Conservation (phyloP, 2,113 vertebrate genomes). For the Emydura subglobosa region DNA sequence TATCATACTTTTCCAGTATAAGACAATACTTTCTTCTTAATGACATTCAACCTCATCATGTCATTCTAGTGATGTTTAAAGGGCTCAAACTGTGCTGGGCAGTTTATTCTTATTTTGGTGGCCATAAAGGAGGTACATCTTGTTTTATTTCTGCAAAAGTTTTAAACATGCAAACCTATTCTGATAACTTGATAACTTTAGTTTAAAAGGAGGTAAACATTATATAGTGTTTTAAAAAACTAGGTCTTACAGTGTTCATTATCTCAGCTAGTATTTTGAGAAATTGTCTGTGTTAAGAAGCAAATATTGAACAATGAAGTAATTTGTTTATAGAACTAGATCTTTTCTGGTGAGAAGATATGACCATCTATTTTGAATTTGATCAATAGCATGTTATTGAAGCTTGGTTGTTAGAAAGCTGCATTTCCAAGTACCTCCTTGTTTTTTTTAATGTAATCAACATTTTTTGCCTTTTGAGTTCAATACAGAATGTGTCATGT, state of each 20-base stretch:
- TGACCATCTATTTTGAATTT: accelerated
- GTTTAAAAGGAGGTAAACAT: neutral
- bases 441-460: neutral
- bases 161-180: neutral
- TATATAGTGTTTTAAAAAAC: neutral
- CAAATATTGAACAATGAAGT: no score
- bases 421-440: no score
- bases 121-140: accelerated
- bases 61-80: neutral
- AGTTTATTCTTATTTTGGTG: accelerated
- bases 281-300: neutral
- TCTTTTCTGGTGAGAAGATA: neutral
- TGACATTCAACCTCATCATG: neutral
- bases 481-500: neutral
- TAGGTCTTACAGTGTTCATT: neutral
- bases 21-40: accelerated
- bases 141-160: accelerated
- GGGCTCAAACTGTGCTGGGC: accelerated
- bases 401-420: neutral
- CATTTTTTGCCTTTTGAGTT: neutral
- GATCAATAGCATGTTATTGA: neutral
- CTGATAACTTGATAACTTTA: neutral
- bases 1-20: neutral
- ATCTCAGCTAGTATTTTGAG: neutral
- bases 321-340: neutral